Base-by-base conservation (phyloP, 2,888 invertebrate genomes). In the Drosophila dives region DNA sequence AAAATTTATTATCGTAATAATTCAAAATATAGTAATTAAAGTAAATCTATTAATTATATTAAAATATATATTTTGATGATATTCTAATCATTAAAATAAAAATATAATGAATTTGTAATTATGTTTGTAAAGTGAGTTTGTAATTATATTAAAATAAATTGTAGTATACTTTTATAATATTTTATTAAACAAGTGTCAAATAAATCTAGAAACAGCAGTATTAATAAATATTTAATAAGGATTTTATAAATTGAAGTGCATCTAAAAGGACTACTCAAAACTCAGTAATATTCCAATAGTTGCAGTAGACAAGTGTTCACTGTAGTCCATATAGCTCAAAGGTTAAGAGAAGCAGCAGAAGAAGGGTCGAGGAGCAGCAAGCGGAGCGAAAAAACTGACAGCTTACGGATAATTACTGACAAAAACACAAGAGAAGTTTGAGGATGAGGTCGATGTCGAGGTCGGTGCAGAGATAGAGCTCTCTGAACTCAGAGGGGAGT, bases 361-460 rank as follows among this genome's bases (percentile, higher is more conserved):
- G 26, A 75, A 71, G 42, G 49, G 65, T 48, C 49, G 64, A 63
- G 54, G 45, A 51, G 59, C 59, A 62, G 66, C 67, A 69, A 83
- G 73, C 72, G 70, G 79, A 88, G 88, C 89, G 84, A 89, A 89
- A 82, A 86, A 89, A 87, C 87, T 89, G 88, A 89, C 88, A 89
- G 88, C 87, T 89, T 89, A 89, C 84, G 86, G 86, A 83, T 89
- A 87, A 89, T 88, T 89, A 89, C 81, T 68, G 71, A 84, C 77
- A 82, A 77, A 78, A 72, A 81, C 71, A 76, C 68, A 56, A 34
- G 55, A 38, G 29, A 17, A 54, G 12, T 36, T 54, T 23, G 53
- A 20, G 45, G 6, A 45, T 23, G 45, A 23, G 15, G 53, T 34
- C 15, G 45, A 23, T 8, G 53, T 34, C 15, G 53, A 23, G 34